Evolutionary conservation across 2,888 invertebrate species (phyloP).

Genomic region (Drosophila cognata): DNA sequence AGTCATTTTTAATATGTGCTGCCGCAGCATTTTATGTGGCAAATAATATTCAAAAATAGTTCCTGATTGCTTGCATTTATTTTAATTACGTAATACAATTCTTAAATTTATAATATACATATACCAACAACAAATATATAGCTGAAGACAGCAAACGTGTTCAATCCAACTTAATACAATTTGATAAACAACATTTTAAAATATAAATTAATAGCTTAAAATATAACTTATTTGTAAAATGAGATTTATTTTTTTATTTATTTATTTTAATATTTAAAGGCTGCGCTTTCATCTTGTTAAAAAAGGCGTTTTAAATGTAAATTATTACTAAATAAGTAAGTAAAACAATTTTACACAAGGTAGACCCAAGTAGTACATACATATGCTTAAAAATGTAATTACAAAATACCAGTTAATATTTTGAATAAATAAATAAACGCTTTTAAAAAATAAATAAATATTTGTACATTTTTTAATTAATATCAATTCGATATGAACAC

Average conservation of each 20-base stretch:
- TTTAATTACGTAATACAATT: background rate
- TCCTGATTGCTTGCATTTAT: background rate
- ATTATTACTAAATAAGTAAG: background rate
- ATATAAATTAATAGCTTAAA: background rate
- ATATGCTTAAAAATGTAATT: background rate
- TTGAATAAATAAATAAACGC: background rate
- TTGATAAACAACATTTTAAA: no score
- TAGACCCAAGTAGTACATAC: background rate
- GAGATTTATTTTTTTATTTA: background rate
- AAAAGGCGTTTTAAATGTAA: background rate
- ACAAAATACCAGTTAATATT: background rate
- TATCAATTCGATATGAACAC: background rate
- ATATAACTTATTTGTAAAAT: background rate
- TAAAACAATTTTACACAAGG: background rate
- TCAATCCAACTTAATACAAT: background rate
- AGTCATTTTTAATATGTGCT: background rate
- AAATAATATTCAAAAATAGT: background rate
- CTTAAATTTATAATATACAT: no score
- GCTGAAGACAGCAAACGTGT: background rate
- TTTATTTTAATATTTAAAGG: background rate
- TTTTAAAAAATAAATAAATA: background rate
- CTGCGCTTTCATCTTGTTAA: background rate
- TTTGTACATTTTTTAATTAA: background rate
- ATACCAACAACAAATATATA: background rate
- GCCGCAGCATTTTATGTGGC: background rate